These are phyloP conservation scores for Heliconius ismenius DNA, from an alignment of 2,888 invertebrate species.

Conservation along the genomic window DNA sequence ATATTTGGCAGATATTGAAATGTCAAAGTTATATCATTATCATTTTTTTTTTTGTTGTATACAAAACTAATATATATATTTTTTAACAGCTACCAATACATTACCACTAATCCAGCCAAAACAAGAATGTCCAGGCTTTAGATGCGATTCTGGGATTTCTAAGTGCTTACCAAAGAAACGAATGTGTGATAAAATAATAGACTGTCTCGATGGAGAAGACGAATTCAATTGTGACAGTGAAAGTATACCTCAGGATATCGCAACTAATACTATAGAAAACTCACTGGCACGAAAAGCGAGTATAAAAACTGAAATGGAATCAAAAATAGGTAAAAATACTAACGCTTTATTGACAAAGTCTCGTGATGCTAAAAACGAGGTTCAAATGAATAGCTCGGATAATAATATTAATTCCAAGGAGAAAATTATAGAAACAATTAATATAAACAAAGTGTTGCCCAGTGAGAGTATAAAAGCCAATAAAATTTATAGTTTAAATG, in stretches of 20 bases:
- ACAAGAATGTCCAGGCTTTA: slow-evolving; percentile 87
- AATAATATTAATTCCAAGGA: neutral
- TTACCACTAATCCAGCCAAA: slow-evolving; percentile 79
- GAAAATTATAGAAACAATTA: neutral
- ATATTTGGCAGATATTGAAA: neutral
- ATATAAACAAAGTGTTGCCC: neutral
- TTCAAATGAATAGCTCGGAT: neutral
- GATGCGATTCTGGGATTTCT: slow-evolving; percentile 84
- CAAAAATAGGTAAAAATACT: slow-evolving; percentile 10
- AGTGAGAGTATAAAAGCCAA: slow-evolving; percentile 12
- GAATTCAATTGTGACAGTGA: slow-evolving; percentile 84
- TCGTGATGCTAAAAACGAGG: neutral
- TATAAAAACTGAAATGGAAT: slow-evolving; percentile 16
- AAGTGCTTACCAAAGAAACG: slow-evolving; percentile 85
- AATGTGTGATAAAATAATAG: slow-evolving; percentile 87
- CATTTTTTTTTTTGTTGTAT: neutral
- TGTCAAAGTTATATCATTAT: neutral
- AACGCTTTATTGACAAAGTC: neutral
- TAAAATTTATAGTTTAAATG: slow-evolving; percentile 9
- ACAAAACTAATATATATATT: neutral
- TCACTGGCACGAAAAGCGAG: slow-evolving; percentile 41
- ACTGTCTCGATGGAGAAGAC: slow-evolving; percentile 91
- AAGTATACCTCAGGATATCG: slow-evolving; percentile 42
- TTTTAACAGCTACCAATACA: slow-evolving; percentile 68
- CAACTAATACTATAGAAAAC: slow-evolving; percentile 28